These are phyloP conservation scores for Silurus glanis DNA, from an alignment of 2,113 vertebrate species.

Conservation along the genomic window DNA sequence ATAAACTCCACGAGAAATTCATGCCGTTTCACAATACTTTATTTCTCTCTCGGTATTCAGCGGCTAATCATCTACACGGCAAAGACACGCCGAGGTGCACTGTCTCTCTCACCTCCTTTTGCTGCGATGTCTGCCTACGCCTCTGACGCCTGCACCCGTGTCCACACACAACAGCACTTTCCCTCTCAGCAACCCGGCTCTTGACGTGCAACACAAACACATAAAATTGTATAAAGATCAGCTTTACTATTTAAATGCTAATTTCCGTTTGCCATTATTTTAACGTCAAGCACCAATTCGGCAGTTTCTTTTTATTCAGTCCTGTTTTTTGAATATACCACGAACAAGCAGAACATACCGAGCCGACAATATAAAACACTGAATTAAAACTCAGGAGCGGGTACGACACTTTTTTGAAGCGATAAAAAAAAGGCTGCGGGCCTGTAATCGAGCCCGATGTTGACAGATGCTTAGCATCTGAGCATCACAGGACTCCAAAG, in stretches of 20 bases:
- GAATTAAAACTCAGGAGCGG: neutral
- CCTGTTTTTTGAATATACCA: neutral
- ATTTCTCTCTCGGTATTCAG: conserved; percentile 66
- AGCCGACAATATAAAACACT: neutral
- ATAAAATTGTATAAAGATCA: neutral
- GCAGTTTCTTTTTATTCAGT: neutral
- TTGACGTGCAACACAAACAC: conserved; percentile 17
- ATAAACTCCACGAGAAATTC: conserved; percentile 80
- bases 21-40: neutral
- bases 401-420: neutral
- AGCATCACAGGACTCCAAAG: neutral
- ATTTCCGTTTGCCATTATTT: neutral
- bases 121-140: conserved; percentile 92
- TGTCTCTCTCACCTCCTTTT: conserved; percentile 92
- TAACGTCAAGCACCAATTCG: conserved; percentile 4
- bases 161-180: conserved; percentile 56
- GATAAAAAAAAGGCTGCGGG: neutral
- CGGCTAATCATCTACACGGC: neutral
- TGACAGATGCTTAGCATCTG: neutral
- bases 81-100: conserved; percentile 79
- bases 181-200: conserved; percentile 38
- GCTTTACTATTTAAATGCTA: conserved; percentile 6
- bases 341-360: neutral
- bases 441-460: neutral
- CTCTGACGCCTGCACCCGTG: conserved; percentile 94